These are phyloP conservation scores for Anarsia innoxiella DNA, from an alignment of 2,888 invertebrate genomes.

Conservation along the genomic window DNA sequence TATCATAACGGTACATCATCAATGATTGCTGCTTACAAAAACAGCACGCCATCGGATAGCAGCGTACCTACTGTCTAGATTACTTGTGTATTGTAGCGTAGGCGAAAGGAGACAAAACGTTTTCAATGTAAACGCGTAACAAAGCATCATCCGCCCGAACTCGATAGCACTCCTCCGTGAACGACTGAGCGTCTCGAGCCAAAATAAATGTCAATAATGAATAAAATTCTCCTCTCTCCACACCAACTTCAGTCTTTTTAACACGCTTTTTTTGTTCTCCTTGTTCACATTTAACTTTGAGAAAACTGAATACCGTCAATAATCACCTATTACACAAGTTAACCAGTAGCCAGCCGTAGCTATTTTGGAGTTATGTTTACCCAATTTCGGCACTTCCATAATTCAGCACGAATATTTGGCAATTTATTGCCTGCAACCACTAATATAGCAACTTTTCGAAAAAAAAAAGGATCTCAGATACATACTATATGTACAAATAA, in stretches of 20 bases:
- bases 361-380: constrained; percentile 9
- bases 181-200: constrained; percentile 30
- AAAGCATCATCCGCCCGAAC: constrained; percentile 37
- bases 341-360: constrained; percentile 4
- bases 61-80: constrained; percentile 30
- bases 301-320: constrained; percentile 1
- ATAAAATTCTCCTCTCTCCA: too few species aligned
- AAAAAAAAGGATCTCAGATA: too few species aligned
- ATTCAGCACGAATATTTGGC: constrained; percentile 4
- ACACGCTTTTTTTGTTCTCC: constrained; percentile 5
- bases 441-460: too few species aligned
- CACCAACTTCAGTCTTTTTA: too few species aligned
- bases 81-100: constrained; percentile 25
- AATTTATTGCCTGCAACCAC: not conserved
- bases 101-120: constrained; percentile 40
- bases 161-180: constrained; percentile 31
- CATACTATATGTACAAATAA: too few species aligned
- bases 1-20: constrained; percentile 34
- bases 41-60: constrained; percentile 35
- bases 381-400: constrained; percentile 5
- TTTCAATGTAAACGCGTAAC: constrained; percentile 40
- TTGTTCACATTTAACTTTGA: too few species aligned
- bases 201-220: constrained; percentile 49
- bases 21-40: constrained; percentile 41
- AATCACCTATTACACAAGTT: constrained; percentile 1